Base-by-base conservation (phyloP, 2,113 vertebrate genomes). In the Pitta sordida region DNA sequence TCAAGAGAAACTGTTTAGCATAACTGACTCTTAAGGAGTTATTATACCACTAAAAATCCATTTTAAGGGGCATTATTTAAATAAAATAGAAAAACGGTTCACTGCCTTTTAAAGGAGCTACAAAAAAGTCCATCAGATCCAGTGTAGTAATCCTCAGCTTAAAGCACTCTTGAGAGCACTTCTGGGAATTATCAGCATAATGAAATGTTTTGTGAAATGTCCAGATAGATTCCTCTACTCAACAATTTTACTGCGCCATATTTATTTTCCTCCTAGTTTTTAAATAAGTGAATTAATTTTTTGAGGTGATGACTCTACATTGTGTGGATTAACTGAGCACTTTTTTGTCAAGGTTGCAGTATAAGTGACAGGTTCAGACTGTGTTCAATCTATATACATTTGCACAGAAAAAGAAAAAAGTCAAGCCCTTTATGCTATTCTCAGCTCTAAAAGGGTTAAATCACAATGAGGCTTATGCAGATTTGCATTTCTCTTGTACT, bases 11-110 rank as follows among this genome's bases (percentile, higher is more conserved):
- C 97, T 98, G 97, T 98, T 98, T 98, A 98, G 97, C 98, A 98
- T 98, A 98, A 98, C 97, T 98, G 98, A 98, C 98, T 98, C 98
- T 98, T 97, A 97, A 98, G 98, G 97, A 98, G 98, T 98, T 98
- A 98, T 98, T 98, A 98, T 98, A 98, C 98, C 97, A 97, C 98
- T 98, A 98, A 98, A 98, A 98, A 98, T 98, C 98, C 97, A 98
- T 98, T 98, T 98, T 98, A 98, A 98, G 97, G 97, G 97, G 97
- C 97, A 98, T 98, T 98, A 98, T 98, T 98, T 98, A 98, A 98
- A 98, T 98, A 98, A 98, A 98, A 98, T 98, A 98, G 97, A 98
- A 98, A 98, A 98, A 98, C 95, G 98, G 98, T 98, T 98, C 97
- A 97, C 97, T 98, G 98, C 97, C 96, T 98, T 98, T 98, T 98